These are phyloP conservation scores for Cantharis lateralis DNA, from an alignment of 2,888 invertebrate genomes.

Conservation along the genomic window DNA sequence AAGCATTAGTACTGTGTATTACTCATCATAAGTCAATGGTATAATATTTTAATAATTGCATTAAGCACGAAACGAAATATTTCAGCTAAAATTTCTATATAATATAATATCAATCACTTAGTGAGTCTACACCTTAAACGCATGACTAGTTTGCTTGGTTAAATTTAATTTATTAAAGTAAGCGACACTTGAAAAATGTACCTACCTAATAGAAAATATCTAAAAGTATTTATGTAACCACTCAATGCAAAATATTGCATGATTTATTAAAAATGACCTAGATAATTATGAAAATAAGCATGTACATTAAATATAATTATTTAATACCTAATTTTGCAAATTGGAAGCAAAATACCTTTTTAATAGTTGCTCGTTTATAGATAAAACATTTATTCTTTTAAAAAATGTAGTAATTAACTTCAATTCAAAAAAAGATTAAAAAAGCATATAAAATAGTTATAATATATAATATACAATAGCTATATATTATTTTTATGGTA, in stretches of 20 bases:
- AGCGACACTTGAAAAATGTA: not conserved
- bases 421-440: not conserved
- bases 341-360: not conserved
- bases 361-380: not conserved
- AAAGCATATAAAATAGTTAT: no score
- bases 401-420: not conserved
- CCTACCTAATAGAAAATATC: not conserved
- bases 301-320: not conserved
- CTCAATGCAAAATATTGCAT: not conserved
- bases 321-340: not conserved
- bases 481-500: not conserved
- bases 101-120: not conserved
- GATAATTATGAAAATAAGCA: not conserved
- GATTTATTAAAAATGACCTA: not conserved
- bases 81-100: no score
- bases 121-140: not conserved
- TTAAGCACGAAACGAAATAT: not conserved
- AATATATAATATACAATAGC: no score
- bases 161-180: not conserved
- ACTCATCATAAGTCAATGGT: not conserved
- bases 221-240: not conserved
- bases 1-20: no score
- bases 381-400: not conserved
- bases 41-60: not conserved
- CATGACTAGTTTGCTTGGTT: not conserved